phyloP scores from a whole-genome alignment of 2,113 vertebrate species.

The Chrysemys picta region DNA sequence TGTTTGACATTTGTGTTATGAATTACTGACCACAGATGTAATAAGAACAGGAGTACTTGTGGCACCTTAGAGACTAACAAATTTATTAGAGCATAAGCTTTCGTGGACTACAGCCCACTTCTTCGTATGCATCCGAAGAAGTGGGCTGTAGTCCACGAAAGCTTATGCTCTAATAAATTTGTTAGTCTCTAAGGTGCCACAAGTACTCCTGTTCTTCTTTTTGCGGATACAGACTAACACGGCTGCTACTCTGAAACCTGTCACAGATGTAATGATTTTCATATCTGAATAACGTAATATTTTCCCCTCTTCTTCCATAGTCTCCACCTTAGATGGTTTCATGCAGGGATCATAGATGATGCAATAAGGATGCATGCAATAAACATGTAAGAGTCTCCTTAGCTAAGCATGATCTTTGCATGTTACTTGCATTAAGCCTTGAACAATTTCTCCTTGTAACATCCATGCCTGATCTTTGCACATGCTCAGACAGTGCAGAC shows the following conservation, averaged over 20 bases:
- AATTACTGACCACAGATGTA: not conserved
- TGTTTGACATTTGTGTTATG: not conserved
- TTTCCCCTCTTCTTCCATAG: conserved; percentile 4
- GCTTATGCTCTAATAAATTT: too few species aligned
- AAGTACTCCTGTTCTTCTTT: too few species aligned
- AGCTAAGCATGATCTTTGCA: not conserved
- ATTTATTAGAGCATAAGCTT: too few species aligned
- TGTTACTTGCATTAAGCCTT: not conserved
- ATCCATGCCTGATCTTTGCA: not conserved
- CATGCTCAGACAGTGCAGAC: not conserved
- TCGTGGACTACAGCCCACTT: too few species aligned
- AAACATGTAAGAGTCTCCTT: not conserved
- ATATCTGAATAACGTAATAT: conserved; percentile 39
- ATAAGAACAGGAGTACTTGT: too few species aligned
- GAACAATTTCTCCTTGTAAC: not conserved
- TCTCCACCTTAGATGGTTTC: conserved; percentile 1
- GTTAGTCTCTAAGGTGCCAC: too few species aligned
- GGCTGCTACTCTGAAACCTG: too few species aligned
- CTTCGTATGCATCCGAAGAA: too few species aligned
- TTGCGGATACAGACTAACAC: too few species aligned
- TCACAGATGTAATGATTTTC: not conserved
- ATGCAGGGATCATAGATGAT: not conserved
- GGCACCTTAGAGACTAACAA: too few species aligned
- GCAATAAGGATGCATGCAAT: not conserved
- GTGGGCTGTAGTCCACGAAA: too few species aligned